These are phyloP conservation scores for Bombyx mandarina DNA, from an alignment of 1,140 invertebrate species.

Conservation along the genomic window DNA sequence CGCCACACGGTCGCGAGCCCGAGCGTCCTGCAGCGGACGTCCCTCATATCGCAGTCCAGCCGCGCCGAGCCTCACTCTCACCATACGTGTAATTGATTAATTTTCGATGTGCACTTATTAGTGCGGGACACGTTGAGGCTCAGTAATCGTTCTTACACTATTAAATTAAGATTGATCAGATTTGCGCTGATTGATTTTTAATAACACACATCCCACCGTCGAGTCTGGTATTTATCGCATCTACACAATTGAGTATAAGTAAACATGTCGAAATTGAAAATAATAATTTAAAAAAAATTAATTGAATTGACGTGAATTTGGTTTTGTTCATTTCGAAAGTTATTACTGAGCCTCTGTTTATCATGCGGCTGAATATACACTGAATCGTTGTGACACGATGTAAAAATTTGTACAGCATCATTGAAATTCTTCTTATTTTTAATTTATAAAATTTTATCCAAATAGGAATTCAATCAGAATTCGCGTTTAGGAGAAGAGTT, in stretches of 20 bases:
- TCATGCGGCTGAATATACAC: constrained; percentile 17
- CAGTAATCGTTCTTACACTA: background rate
- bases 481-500: constrained; percentile 26
- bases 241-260: too few species aligned
- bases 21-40: constrained; percentile 73
- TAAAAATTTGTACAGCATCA: constrained; percentile 58
- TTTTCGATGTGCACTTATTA: background rate
- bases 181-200: too few species aligned
- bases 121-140: background rate
- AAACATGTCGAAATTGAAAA: too few species aligned
- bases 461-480: constrained; percentile 39
- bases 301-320: too few species aligned
- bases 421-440: constrained; percentile 19
- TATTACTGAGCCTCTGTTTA: too few species aligned
- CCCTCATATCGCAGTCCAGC: constrained; percentile 79
- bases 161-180: too few species aligned
- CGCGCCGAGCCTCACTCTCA: constrained; percentile 78
- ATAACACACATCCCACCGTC: too few species aligned
- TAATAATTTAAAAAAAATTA: background rate
- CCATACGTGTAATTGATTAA: constrained; percentile 82
- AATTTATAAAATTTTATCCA: constrained; percentile 24
- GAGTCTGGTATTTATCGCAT: too few species aligned
- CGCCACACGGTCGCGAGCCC: constrained; percentile 59
- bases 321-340: too few species aligned
- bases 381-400: constrained; percentile 24